These are phyloP conservation scores for Dreissena rostriformis DNA, from an alignment of 1,140 invertebrate genomes.

Conservation along the genomic window DNA sequence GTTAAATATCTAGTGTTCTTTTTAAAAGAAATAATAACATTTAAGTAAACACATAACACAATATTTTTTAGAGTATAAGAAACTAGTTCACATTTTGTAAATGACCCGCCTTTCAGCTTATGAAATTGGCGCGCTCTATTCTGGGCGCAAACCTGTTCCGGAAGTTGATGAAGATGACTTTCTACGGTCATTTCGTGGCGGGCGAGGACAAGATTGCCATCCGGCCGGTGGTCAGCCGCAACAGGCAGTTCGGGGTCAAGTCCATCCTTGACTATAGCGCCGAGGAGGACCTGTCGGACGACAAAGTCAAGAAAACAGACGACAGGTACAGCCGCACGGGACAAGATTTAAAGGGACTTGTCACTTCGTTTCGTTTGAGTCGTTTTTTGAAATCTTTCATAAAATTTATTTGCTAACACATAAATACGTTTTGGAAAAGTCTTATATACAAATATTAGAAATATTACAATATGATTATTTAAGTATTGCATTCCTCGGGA, in stretches of 20 bases:
- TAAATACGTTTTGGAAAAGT: not conserved
- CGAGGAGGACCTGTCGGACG: conserved; percentile 93
- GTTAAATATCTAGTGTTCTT: too few species aligned
- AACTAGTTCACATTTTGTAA: too few species aligned
- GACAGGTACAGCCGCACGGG: too few species aligned
- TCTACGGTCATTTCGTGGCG: conserved; percentile 99
- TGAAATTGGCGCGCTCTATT: conserved; percentile 90
- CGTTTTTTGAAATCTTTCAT: too few species aligned
- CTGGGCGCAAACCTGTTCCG: conserved; percentile 94
- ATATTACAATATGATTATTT: too few species aligned
- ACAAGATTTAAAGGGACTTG: too few species aligned
- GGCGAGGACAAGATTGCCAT: conserved; percentile 79
- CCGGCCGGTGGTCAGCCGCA: conserved; percentile 87
- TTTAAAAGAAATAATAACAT: too few species aligned
- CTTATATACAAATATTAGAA: too few species aligned
- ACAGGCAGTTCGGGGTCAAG: conserved; percentile 98
- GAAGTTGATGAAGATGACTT: conserved; percentile 94
- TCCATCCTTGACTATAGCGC: conserved; percentile 99
- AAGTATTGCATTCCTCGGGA: too few species aligned
- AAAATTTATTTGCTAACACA: not conserved
- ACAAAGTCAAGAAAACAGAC: conserved; percentile 93
- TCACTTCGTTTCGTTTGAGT: too few species aligned
- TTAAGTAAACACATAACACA: too few species aligned
- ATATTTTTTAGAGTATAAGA: too few species aligned
- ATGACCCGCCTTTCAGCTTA: conserved; percentile 86